Conservation (phyloP, 1,140 invertebrate genomes). For the Cryptotermes secundus region DNA sequence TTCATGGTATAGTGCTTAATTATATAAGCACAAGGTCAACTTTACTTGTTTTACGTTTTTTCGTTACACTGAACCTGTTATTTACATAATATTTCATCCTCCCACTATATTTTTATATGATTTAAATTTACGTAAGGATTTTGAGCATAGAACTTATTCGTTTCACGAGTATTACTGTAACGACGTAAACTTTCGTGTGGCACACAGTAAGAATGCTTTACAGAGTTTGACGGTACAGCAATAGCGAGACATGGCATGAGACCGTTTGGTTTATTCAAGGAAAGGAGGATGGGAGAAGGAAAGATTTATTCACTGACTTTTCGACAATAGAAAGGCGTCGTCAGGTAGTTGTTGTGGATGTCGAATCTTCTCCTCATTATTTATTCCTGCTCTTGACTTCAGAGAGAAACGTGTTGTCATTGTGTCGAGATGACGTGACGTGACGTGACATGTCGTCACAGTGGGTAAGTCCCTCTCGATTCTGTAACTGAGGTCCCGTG, state of each 20-base stretch:
- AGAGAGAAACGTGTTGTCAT: conserved; percentile 4
- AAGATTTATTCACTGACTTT: conserved; percentile 8
- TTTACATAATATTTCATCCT: too few relatives aligned
- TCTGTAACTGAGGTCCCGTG: neutral
- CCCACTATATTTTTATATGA: too few relatives aligned
- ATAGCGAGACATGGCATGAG: neutral
- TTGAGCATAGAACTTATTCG: too few relatives aligned
- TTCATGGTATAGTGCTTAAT: too few relatives aligned
- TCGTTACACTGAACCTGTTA: too few relatives aligned
- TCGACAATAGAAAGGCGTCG: conserved; percentile 1
- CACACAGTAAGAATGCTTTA: neutral
- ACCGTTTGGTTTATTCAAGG: neutral
- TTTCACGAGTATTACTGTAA: too few relatives aligned
- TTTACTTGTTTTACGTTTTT: too few relatives aligned
- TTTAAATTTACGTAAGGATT: too few relatives aligned
- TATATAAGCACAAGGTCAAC: too few relatives aligned
- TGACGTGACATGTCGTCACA: neutral
- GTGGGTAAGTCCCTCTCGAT: neutral
- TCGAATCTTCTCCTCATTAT: neutral
- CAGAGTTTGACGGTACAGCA: neutral
- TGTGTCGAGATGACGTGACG: neutral
- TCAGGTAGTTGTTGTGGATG: conserved; percentile 9
- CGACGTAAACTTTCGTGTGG: neutral
- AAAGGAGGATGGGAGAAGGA: neutral
- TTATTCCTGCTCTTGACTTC: conserved; percentile 15